Conservation (phyloP, 2,888 invertebrate species). For the Lithophane leautieri region DNA sequence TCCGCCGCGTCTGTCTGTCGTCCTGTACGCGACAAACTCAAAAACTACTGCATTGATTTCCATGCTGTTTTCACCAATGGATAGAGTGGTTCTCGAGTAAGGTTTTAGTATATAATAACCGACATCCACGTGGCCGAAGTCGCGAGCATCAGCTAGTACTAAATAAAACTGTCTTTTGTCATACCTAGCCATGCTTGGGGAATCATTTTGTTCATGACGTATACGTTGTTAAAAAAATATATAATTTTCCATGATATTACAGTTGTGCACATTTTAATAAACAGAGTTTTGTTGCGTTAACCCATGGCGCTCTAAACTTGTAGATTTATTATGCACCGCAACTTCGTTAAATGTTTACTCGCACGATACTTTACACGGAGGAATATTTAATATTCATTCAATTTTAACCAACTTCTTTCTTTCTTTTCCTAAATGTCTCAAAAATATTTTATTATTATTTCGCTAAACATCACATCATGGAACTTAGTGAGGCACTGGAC, state of each 20-base stretch:
- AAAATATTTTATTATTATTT: constrained; percentile 9
- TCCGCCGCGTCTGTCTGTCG: too few species aligned
- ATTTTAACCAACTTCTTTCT: constrained; percentile 9
- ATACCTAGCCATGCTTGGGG: not conserved
- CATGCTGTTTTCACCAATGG: too few species aligned
- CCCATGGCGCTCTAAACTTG: constrained; percentile 14
- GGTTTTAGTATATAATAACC: too few species aligned
- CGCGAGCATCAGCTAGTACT: too few species aligned
- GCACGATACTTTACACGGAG: constrained; percentile 1
- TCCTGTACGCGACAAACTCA: too few species aligned
- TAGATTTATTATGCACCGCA: constrained; percentile 28
- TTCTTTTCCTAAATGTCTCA: not conserved
- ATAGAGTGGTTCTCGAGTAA: too few species aligned
- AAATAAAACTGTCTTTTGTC: not conserved
- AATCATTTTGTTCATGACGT: not conserved
- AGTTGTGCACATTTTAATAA: constrained; percentile 14
- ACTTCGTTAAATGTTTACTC: constrained; percentile 23
- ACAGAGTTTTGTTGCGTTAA: constrained; percentile 22
- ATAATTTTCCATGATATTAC: not conserved
- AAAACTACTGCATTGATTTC: too few species aligned
- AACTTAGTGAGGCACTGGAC: constrained; percentile 60
- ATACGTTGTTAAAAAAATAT: not conserved
- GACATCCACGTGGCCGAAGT: too few species aligned
- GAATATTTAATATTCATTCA: constrained; percentile 1
- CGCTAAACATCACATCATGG: constrained; percentile 45